Evolutionary conservation across 2,113 vertebrate genomes (phyloP), one percentile per base, ranked within the genome.

Genomic region (Campylorhamphus procurvoides): DNA sequence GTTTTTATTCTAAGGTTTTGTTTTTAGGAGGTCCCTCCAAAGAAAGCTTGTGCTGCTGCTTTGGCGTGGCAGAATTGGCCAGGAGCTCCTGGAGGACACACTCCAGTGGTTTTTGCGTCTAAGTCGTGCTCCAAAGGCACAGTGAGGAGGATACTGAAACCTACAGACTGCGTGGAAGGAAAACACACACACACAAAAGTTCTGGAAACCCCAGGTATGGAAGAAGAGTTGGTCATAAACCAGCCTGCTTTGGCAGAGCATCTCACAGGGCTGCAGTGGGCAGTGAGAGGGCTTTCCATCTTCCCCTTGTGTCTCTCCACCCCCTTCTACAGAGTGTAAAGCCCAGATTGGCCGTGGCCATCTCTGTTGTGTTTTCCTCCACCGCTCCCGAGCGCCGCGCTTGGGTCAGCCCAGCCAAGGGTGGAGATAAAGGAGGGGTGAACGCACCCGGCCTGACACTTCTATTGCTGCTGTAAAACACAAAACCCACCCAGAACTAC

Each of bases 1-100:
- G 42, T 3, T 62, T 84, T 93, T 93, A 86, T 93, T 90, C 85
- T 55, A 85, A 90, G 59, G 59, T 89, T 94, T 94, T 95, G 79
- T 87, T 94, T 91, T 91, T 29, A 47, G 72, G 56, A 90, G 18
- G 68, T 52, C 88, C 24, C 72, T 92, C 72, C 87, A 93, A 95
- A 86, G 72, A 74, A 90, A 94, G 80, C 50, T 66, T 58, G 37
- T 2, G 5, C 40, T 85, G 89, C 47, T 85, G 50, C 67, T 91
- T 78, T 84, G 0, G 1, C 18, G 3, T 2, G 3, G 63, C 60
- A 67, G 67, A 46, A 50, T 1, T 4, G 9, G 71, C 62, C 69
- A 59, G 67, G 33, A 31, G 4, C 47, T 87, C n/a, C 59, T 59
- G 79, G 22, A 87, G 49, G 86, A 67, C 33, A 5, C 42, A 60